Percentiles rank a stretch among this genome's conserved stretches.
Evolutionary conservation across 2,113 vertebrate genomes (phyloP).

Genomic region (Nansenia antarctica): DNA sequence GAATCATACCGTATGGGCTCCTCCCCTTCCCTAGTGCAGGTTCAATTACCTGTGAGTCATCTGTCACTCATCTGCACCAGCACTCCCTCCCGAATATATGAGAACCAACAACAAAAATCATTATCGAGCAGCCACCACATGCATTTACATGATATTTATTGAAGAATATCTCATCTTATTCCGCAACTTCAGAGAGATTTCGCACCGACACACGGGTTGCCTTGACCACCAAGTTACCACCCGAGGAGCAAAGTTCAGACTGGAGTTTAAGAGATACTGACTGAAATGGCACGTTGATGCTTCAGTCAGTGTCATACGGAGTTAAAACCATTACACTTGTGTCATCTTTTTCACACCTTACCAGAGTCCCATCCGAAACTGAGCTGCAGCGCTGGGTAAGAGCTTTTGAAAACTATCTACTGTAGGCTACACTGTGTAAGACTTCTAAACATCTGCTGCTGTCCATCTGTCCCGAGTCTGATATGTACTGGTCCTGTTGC

Average conservation of each 20-base stretch:
- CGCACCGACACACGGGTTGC: not conserved
- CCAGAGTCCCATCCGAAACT: constrained; percentile 42
- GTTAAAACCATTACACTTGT: not conserved
- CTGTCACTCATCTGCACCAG: too few species aligned
- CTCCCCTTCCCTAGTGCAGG: not conserved
- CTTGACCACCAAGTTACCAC: not conserved
- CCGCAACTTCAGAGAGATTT: not conserved
- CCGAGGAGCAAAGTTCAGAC: constrained; percentile 4
- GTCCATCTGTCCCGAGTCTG: too few species aligned
- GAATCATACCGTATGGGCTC: too few species aligned
- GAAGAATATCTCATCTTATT: not conserved
- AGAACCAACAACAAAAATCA: not conserved
- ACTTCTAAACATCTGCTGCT: too few species aligned
- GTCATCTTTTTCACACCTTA: constrained; percentile 29
- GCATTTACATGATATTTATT: constrained; percentile 3
- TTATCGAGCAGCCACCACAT: not conserved
- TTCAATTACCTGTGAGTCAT: not conserved
- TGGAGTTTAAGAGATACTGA: not conserved
- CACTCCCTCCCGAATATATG: not conserved
- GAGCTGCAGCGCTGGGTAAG: constrained; percentile 21
- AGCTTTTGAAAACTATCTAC: too few species aligned
- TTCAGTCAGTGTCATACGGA: not conserved
- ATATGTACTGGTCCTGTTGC: too few species aligned
- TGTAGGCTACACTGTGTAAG: too few species aligned
- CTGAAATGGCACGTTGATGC: constrained; percentile 55